Evolutionary conservation across 2,888 invertebrate genomes (phyloP).

Genomic region (Icerya purchasi): DNA sequence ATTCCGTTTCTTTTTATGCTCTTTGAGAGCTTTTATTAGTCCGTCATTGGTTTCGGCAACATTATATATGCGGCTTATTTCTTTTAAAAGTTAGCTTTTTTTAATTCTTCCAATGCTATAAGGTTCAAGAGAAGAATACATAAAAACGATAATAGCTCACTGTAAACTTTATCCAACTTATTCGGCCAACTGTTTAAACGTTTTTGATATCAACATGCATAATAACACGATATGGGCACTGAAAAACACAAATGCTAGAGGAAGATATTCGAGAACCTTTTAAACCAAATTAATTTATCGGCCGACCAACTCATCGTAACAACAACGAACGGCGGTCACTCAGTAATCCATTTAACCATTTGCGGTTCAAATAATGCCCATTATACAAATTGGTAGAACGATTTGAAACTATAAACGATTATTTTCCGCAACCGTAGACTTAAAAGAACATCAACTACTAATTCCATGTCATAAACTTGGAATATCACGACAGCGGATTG

Average conservation of each 20-base stretch:
- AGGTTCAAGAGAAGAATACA: too few relatives aligned
- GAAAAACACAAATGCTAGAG: background rate
- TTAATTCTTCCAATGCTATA: too few relatives aligned
- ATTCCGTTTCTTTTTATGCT: too few relatives aligned
- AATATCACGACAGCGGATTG: background rate
- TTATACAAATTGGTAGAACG: background rate
- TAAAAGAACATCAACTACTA: background rate
- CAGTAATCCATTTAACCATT: background rate
- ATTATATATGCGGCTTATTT: too few relatives aligned
- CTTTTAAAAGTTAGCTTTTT: too few relatives aligned
- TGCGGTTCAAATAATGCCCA: background rate
- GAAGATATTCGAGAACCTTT: background rate
- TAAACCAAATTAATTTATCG: background rate
- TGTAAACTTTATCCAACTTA: too few relatives aligned
- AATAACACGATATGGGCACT: background rate
- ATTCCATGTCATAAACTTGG: background rate
- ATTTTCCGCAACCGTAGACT: background rate
- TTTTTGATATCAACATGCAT: too few relatives aligned
- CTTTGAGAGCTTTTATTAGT: too few relatives aligned
- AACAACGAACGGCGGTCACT: background rate
- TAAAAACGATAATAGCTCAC: too few relatives aligned
- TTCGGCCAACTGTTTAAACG: too few relatives aligned
- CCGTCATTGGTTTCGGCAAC: too few relatives aligned
- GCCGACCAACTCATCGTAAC: background rate
- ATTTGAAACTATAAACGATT: background rate